Evolutionary conservation across 2,113 vertebrate species (phyloP).

Genomic region (Brachyistius frenatus): DNA sequence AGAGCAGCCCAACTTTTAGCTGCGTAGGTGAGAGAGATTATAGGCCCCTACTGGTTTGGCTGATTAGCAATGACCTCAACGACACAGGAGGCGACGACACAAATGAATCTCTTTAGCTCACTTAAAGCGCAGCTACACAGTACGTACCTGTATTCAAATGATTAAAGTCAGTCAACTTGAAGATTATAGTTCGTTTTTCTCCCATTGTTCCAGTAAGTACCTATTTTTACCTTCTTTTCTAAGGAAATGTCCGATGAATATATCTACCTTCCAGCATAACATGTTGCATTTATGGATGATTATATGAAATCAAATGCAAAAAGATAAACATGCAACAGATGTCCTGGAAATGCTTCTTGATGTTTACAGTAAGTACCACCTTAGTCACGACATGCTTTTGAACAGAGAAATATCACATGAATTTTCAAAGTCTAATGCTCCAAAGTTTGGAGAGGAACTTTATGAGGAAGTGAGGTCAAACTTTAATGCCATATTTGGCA

Average conservation of each 20-base stretch:
- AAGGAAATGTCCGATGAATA: neutral
- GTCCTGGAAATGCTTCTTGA: constrained; percentile 14
- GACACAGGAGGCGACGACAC: neutral
- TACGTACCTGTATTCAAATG: neutral
- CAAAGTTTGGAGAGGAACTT: constrained; percentile 26
- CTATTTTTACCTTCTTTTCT: neutral
- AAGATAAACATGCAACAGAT: constrained; percentile 7
- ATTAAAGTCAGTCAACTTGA: constrained; percentile 9
- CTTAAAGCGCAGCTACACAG: constrained; percentile 8
- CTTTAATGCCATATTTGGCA: constrained; percentile 40
- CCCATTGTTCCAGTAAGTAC: neutral
- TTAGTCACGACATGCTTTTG: constrained; percentile 13
- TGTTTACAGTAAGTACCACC: constrained; percentile 33
- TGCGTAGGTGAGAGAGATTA: constrained; percentile 63
- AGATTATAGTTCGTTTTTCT: neutral
- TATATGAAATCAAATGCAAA: constrained; percentile 1
- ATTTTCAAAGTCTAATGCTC: constrained; percentile 27
- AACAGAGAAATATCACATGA: constrained; percentile 24
- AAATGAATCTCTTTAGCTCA: constrained; percentile 30
- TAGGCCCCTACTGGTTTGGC: constrained; percentile 46
- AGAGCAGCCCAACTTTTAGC: constrained; percentile 37
- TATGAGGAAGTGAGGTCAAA: constrained; percentile 24
- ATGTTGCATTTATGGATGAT: constrained; percentile 6
- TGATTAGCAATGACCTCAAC: constrained; percentile 66
- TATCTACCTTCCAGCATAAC: neutral